A percentile compares a stretch with the other conserved stretches of the same genome.
Conservation (phyloP, 2,113 vertebrate genomes). For the Anoplopoma fimbria region DNA sequence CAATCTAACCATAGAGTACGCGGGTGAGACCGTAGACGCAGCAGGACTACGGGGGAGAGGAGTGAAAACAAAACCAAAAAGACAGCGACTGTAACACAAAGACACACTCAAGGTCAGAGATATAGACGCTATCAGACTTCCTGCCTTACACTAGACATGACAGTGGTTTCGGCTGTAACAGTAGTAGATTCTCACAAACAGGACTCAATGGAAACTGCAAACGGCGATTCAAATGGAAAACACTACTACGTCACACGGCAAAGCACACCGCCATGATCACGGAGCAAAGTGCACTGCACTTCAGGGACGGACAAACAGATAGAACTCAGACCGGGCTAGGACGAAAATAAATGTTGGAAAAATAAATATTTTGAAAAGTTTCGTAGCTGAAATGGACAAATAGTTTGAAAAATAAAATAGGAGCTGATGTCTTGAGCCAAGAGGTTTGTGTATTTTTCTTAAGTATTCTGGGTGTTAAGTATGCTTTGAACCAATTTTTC, state of each 20-base stretch:
- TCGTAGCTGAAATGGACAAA: neutral
- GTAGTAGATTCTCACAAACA: slow-evolving; percentile 33
- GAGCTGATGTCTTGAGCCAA: neutral
- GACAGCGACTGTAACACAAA: slow-evolving; percentile 28
- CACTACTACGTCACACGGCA: slow-evolving; percentile 47
- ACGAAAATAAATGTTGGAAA: neutral
- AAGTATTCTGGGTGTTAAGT: neutral
- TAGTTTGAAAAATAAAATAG: neutral
- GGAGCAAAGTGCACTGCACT: slow-evolving; percentile 30
- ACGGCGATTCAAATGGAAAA: slow-evolving; percentile 63
- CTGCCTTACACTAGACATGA: slow-evolving; percentile 21
- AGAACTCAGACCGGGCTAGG: neutral
- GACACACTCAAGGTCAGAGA: slow-evolving; percentile 52
- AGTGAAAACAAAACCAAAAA: slow-evolving; percentile 18
- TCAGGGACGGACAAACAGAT: slow-evolving; percentile 13
- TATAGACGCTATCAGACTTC: slow-evolving; percentile 51
- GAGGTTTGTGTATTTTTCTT: slow-evolving; percentile 4
- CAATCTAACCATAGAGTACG: neutral
- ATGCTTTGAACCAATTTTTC: neutral
- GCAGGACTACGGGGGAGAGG: neutral
- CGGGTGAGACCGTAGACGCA: neutral
- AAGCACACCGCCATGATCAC: slow-evolving; percentile 27
- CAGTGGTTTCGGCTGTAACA: slow-evolving; percentile 55
- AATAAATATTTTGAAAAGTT: neutral
- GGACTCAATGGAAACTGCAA: slow-evolving; percentile 65